Base-by-base conservation (phyloP, 1,140 invertebrate genomes). In the Ceratina australensis region DNA sequence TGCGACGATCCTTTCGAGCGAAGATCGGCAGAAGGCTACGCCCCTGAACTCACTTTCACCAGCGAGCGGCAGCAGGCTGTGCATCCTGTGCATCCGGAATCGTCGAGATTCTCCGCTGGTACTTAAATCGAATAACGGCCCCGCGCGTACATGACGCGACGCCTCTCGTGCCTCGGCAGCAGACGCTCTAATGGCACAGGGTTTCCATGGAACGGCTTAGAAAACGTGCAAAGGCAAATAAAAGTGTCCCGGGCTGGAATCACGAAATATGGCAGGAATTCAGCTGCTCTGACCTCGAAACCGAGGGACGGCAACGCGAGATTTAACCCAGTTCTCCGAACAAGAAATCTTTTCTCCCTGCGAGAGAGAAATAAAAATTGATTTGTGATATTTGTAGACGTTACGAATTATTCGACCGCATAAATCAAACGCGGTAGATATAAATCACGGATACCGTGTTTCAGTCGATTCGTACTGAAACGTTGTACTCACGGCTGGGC, bases 31-130 rank as follows among this genome's bases (percentile, higher is more conserved):
- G 22, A 56, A 26, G 72, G 28, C 20, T 68, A 77, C 82, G 81
- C 52, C 81, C 72, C 72, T 81, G 83, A 33, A 81, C 81, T 89
- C 87, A 90, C 89, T 90, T 90, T 90, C 89, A 87, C 87, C 87
- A 64, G 67, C 72, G 33, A 10, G 3, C n/a, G n/a, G n/a, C n/a
- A n/a, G n/a, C 33, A 42, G 33, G 33, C 33, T 33, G n/a, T 69
- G 85, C 78, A 75, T 81, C 66, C 75, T 22, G 24, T 63, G 71
- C 74, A 78, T 80, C 79, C 82, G 78, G 79, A 79, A 84, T 82
- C 79, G 26, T 20, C 72, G 65, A 69, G 68, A 69, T 73, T 73
- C 63, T 22, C 33, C 33, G 33, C 33, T 42, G 61, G 52, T 13
- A 24, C 60, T 60, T 66, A 80, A 80, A 84, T 80, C 61, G 72